Percentiles rank a stretch among this genome's conserved stretches.
Evolutionary conservation across 2,113 vertebrate species (phyloP).

Genomic region (Rhadina sibilatrix): DNA sequence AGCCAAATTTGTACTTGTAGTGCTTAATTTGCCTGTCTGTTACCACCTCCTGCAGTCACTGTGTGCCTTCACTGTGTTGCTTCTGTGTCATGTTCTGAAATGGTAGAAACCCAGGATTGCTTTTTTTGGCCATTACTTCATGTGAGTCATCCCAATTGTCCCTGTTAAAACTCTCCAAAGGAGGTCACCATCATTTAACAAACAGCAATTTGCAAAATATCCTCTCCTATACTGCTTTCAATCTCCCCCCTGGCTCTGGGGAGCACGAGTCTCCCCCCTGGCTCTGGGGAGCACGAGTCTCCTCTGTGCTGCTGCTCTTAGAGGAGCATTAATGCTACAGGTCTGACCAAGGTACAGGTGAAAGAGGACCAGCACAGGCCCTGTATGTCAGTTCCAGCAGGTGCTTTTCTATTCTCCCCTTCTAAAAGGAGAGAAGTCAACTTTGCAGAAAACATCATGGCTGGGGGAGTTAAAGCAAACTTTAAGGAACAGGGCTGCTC

Average conservation of each 20-base stretch:
- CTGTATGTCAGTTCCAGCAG: not conserved
- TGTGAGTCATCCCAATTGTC: not conserved
- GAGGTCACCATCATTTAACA: not conserved
- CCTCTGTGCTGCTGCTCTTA: not conserved
- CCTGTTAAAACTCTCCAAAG: not conserved
- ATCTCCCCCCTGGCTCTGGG: not conserved
- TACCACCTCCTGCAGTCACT: not conserved
- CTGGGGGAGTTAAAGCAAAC: conserved; percentile 1
- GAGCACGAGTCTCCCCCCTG: not conserved
- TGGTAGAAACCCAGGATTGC: not conserved
- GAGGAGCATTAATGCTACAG: not conserved
- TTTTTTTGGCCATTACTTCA: not conserved
- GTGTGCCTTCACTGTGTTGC: not conserved
- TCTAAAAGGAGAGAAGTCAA: not conserved
- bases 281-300: not conserved
- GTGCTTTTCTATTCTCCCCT: not conserved
- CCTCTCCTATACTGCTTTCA: not conserved
- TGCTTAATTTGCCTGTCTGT: not conserved
- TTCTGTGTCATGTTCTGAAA: not conserved
- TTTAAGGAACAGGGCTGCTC: not conserved
- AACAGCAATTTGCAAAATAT: not conserved
- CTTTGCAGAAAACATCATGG: not conserved
- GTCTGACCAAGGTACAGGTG: not conserved
- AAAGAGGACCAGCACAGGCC: not conserved
- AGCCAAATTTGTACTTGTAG: not conserved